Evolutionary conservation across 2,113 vertebrate genomes (phyloP), one percentile per base, ranked within the genome.

Genomic region (Cephalopholis sonnerati): DNA sequence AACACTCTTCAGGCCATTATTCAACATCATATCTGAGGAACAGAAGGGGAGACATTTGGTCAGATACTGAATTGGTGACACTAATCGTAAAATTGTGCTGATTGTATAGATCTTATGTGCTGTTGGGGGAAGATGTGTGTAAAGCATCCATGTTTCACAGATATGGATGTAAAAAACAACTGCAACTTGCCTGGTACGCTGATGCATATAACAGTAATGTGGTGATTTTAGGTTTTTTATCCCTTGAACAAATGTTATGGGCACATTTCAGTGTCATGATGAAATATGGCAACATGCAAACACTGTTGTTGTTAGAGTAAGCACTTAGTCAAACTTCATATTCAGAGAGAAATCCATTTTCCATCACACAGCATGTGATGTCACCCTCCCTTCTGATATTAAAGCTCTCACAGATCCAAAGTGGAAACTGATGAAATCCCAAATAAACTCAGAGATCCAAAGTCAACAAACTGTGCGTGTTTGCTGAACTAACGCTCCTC

Each of bases 401-500:
- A 57, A 67, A 67, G n/a, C 48, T 63, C 41, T 18, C 13, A 25
- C 0, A 53, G 20, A 62, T 74, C 63, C 46, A 41, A 62, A 66
- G 41, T 29, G 74, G 72, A 79, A 78, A 71, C 59, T 72, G 76
- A 71, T 46, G 69, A 79, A 24, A 79, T 79, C 70, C 48, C 48
- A 17, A 78, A 82, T 74, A 75, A 88, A 85, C 75, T 48, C 46
- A 1, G 57, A 46, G 44, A 29, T 72, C 82, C 68, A n/a, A 25
- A 53, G 58, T 75, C 82, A 84, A 81, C 82, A 83, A 77, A 58
- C 1, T 24, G 55, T 9, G 25, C 5, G 3, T 70, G 58, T 77
- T 57, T 63, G 32, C 24, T 41, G 54, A 55, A 25, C 24, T 32
- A 24, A 29, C 32, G 8, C 66, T 29, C 39, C 69, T 66, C 27